Percentiles rank a stretch among this genome's conserved stretches.
Evolutionary conservation across 2,888 invertebrate species (phyloP).

Genomic region (Agonopterix subpropinquella): DNA sequence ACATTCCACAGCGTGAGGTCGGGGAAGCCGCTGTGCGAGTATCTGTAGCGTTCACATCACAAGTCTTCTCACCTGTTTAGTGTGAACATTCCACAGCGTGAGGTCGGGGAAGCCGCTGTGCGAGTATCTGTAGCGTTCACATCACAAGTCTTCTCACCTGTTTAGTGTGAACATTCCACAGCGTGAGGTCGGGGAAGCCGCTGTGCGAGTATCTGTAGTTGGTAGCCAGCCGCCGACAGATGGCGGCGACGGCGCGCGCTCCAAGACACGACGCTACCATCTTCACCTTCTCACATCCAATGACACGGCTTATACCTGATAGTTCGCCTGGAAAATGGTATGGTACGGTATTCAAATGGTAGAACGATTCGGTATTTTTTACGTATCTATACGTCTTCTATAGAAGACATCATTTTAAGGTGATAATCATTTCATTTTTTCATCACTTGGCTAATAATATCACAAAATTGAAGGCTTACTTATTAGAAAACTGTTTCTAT

Average conservation of each 20-base stretch:
- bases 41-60: no score
- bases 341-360: no score
- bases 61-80: constrained; percentile 53
- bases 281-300: constrained; percentile 37
- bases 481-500: no score
- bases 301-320: constrained; percentile 33
- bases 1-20: no score
- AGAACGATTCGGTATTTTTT: no score
- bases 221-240: constrained; percentile 77
- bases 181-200: constrained; percentile 89
- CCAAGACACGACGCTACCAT: constrained; percentile 73
- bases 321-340: constrained; percentile 38
- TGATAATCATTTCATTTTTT: no score
- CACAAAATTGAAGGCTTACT: no score
- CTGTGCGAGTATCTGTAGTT: constrained; percentile 78
- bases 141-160: constrained; percentile 41
- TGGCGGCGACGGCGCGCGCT: constrained; percentile 58
- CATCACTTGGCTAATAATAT: no score
- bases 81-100: constrained; percentile 81
- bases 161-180: constrained; percentile 79
- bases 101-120: constrained; percentile 93
- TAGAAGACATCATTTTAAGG: no score
- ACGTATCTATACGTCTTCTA: no score
- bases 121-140: no score
- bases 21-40: no score